Percentiles rank a stretch among this genome's conserved stretches.
Conservation (phyloP, 1,140 invertebrate genomes). For the Drosophila oshimai region DNA sequence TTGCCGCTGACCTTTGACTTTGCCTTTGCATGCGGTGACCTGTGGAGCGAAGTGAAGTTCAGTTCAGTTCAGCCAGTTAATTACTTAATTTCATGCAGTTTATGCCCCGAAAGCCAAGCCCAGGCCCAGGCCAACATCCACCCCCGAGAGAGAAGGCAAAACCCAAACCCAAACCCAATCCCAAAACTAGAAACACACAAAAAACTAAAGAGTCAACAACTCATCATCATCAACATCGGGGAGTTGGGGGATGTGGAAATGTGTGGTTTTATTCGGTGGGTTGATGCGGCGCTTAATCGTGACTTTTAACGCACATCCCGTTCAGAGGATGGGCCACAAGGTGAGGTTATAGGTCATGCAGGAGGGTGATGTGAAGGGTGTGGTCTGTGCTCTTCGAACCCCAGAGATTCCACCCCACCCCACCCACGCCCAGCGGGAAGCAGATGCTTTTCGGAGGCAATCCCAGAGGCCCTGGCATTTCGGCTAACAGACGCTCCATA, state of each 20-base stretch:
- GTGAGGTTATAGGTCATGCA: slow-evolving; percentile 36
- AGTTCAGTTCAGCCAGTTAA: slow-evolving; percentile 54
- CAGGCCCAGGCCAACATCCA: slow-evolving; percentile 24
- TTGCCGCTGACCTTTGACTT: slow-evolving; percentile 20
- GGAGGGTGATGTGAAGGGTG: no score
- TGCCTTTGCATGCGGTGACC: slow-evolving; percentile 20
- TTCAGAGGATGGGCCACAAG: slow-evolving; percentile 11
- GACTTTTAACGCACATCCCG: slow-evolving; percentile 62
- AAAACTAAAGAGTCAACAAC: not conserved
- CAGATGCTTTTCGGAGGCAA: slow-evolving; percentile 20
- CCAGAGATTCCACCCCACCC: not conserved
- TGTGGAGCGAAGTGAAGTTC: slow-evolving; percentile 34
- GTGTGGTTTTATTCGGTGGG: slow-evolving; percentile 4
- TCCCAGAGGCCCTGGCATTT: slow-evolving; percentile 65
- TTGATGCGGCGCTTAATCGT: slow-evolving; percentile 58
- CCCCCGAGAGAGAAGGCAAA: slow-evolving; percentile 5
- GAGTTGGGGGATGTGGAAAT: slow-evolving; percentile 7
- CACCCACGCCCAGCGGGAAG: slow-evolving; percentile 19
- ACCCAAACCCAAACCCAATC: not conserved
- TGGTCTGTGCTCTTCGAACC: slow-evolving; percentile 5
- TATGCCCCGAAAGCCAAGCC: slow-evolving; percentile 57
- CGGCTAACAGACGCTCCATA: slow-evolving; percentile 22
- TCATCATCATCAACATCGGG: not conserved
- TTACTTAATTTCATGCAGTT: slow-evolving; percentile 81
- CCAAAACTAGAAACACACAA: slow-evolving; percentile 8